Conservation (phyloP, 2,113 vertebrate species). For the Sturnira hondurensis region DNA sequence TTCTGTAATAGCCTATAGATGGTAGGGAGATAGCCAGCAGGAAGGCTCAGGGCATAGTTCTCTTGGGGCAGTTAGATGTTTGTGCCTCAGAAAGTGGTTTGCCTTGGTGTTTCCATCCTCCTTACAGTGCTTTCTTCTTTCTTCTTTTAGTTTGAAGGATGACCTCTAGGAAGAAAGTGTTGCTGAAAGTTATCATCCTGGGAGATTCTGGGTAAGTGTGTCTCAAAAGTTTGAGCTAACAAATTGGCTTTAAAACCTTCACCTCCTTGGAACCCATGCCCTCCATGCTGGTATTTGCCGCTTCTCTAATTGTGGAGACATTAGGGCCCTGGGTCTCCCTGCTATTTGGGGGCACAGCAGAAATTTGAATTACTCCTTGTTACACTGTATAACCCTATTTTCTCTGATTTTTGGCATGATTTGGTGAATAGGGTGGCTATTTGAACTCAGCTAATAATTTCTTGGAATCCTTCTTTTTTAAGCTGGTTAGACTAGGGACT, state of each 20-base stretch:
- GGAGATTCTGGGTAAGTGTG: slow-evolving; percentile 96
- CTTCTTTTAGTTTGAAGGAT: slow-evolving; percentile 86
- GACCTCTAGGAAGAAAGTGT: slow-evolving; percentile 99
- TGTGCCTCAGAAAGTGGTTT: fast-evolving
- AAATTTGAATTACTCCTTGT: neutral
- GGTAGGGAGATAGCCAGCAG: neutral
- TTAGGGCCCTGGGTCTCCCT: neutral
- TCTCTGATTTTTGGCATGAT: neutral
- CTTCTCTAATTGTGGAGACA: neutral
- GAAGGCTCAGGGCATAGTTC: neutral
- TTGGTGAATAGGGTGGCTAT: neutral
- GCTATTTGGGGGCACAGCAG: neutral
- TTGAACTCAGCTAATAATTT: neutral
- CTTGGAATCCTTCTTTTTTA: neutral
- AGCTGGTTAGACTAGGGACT: neutral
- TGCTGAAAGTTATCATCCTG: slow-evolving; percentile 98
- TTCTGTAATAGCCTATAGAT: neutral
- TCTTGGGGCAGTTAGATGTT: fast-evolving
- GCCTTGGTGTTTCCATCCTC: fast-evolving
- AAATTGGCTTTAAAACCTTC: neutral
- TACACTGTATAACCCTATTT: neutral
- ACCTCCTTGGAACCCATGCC: neutral
- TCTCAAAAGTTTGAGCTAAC: neutral
- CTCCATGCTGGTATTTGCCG: neutral
- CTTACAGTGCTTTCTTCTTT: slow-evolving; percentile 21